Conservation (phyloP, 2,888 invertebrate genomes). For the Oscheius myriophilus region DNA sequence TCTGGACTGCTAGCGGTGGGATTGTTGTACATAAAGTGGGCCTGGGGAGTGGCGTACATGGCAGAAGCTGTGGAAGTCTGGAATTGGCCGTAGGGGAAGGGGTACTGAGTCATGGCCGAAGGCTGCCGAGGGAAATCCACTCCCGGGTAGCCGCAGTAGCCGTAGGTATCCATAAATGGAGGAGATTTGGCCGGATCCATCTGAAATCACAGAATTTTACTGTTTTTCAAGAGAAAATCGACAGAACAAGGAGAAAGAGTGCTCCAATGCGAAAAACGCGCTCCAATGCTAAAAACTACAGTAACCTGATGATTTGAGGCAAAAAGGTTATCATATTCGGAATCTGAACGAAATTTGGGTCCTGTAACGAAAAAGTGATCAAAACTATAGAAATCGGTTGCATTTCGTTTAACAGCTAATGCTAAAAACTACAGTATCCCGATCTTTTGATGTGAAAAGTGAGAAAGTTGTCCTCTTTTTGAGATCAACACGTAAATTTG, state of each 20-base stretch:
- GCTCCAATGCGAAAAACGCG: not conserved
- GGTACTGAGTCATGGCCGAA: conserved; percentile 9
- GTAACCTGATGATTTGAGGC: too few species aligned
- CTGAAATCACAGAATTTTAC: not conserved
- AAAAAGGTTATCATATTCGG: too few species aligned
- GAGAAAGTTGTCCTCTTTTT: too few species aligned
- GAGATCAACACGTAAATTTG: too few species aligned
- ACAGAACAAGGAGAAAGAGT: not conserved
- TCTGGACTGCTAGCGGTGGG: conserved; percentile 43
- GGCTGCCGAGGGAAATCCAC: conserved; percentile 2
- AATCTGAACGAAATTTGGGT: too few species aligned
- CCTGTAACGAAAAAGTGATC: too few species aligned
- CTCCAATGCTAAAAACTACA: not conserved
- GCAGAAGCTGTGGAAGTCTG: conserved; percentile 13
- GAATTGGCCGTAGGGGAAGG: conserved; percentile 3
- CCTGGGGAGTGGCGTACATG: conserved; percentile 18
- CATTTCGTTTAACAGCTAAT: too few species aligned
- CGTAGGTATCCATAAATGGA: conserved; percentile 5
- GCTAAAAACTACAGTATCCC: too few species aligned
- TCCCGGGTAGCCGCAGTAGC: not conserved
- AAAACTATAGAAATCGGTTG: too few species aligned
- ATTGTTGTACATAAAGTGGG: conserved; percentile 31
- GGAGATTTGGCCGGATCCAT: conserved; percentile 20
- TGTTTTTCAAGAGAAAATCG: not conserved
- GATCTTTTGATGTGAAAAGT: too few species aligned